These are phyloP conservation scores for Idris sp. DNA, from an alignment of 1,140 invertebrate species.

Conservation along the genomic window DNA sequence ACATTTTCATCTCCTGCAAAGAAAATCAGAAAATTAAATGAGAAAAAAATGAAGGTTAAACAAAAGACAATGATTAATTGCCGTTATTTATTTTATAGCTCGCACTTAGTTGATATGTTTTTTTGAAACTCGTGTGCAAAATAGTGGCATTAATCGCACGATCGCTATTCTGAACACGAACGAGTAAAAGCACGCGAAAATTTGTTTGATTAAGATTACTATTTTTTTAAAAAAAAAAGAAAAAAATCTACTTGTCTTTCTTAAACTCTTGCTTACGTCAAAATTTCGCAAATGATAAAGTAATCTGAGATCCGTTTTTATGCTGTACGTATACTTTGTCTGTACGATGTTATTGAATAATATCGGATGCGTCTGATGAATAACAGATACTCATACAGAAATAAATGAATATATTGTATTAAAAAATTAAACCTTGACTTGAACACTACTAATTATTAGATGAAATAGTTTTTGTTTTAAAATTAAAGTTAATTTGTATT, in stretches of 20 bases:
- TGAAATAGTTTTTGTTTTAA: no score
- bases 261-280: slow-evolving; percentile 49
- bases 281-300: slow-evolving; percentile 54
- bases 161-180: slow-evolving; percentile 9
- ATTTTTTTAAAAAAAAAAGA: no score
- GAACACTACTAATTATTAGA: no score
- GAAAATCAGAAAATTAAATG: no score
- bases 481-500: no score
- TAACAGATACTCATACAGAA: no score
- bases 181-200: slow-evolving; percentile 1
- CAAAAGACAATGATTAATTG: not conserved
- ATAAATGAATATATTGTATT: no score
- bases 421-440: no score
- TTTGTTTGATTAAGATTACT: slow-evolving; percentile 32
- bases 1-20: no score
- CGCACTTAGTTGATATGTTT: not conserved
- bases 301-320: slow-evolving; percentile 42
- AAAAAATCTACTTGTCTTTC: no score
- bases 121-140: not conserved
- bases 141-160: slow-evolving; percentile 6
- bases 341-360: slow-evolving; percentile 32
- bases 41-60: no score
- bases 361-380: slow-evolving; percentile 22
- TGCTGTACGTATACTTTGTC: slow-evolving; percentile 24
- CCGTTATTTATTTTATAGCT: slow-evolving; percentile 9